Conservation (phyloP, 2,113 vertebrate genomes). For the Grammomys dolichurus region DNA sequence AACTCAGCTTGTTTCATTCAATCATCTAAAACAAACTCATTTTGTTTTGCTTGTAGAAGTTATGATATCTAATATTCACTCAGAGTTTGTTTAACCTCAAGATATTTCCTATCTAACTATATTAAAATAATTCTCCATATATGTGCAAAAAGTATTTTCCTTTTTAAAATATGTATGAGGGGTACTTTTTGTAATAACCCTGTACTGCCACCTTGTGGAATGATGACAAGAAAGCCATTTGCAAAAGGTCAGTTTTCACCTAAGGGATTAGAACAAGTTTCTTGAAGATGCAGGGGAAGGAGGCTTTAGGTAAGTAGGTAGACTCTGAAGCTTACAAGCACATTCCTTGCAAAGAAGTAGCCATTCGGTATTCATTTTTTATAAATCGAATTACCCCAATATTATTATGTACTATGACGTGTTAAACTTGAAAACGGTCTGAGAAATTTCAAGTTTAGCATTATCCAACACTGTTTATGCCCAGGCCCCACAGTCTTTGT, state of each 20-base stretch:
- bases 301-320: background rate
- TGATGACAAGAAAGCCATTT: background rate
- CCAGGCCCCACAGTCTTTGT: background rate
- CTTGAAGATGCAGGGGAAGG: background rate
- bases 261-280: background rate
- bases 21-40: constrained; percentile 26
- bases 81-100: constrained; percentile 48
- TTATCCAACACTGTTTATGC: background rate
- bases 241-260: background rate
- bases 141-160: background rate
- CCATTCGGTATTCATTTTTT: background rate
- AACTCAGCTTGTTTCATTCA: background rate
- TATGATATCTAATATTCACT: constrained; percentile 40
- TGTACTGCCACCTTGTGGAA: constrained; percentile 76
- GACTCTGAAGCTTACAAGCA: background rate
- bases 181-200: constrained; percentile 68
- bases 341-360: background rate
- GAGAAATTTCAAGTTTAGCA: background rate
- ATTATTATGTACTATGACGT: background rate
- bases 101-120: background rate
- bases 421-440: background rate
- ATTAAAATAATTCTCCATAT: constrained; percentile 31
- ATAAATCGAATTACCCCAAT: background rate
- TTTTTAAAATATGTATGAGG: constrained; percentile 1
- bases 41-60: constrained; percentile 52